Conservation (phyloP, 1,140 invertebrate species). For the Tyrophagus putrescentiae region DNA sequence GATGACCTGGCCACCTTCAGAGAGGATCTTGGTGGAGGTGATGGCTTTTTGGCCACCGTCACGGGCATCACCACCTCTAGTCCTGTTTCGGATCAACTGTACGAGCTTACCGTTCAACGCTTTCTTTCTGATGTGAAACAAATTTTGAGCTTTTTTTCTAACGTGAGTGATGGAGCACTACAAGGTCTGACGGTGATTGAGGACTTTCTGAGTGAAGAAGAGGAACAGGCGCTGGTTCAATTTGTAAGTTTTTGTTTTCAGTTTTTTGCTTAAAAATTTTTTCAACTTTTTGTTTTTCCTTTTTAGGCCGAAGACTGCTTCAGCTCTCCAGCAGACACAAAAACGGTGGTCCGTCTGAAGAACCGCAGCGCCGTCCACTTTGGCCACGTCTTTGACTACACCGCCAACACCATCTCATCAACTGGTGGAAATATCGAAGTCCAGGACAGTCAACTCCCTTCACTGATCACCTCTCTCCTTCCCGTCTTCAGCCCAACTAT, state of each 20-base stretch:
- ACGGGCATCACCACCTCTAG: too few relatives aligned
- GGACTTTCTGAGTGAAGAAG: slow-evolving; percentile 54
- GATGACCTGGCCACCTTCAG: too few relatives aligned
- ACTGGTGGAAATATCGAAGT: slow-evolving; percentile 48
- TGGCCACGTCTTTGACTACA: slow-evolving; percentile 85
- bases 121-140: background rate
- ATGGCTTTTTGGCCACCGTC: too few relatives aligned
- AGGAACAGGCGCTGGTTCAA: slow-evolving; percentile 50
- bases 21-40: too few relatives aligned
- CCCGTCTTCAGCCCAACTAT: slow-evolving; percentile 30
- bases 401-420: slow-evolving; percentile 62
- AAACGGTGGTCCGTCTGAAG: slow-evolving; percentile 43
- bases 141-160: background rate
- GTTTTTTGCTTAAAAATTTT: background rate
- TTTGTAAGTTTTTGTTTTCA: slow-evolving; percentile 34
- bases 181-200: slow-evolving; percentile 56
- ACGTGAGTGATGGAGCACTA: background rate
- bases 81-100: background rate
- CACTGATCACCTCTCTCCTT: slow-evolving; percentile 45
- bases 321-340: background rate
- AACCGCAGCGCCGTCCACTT: slow-evolving; percentile 77
- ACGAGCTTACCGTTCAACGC: background rate
- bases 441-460: too few relatives aligned
- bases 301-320: background rate
- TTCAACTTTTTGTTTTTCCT: slow-evolving; percentile 1